These are phyloP conservation scores for Drosophila lacicola DNA, from an alignment of 2,888 invertebrate genomes.

Conservation along the genomic window DNA sequence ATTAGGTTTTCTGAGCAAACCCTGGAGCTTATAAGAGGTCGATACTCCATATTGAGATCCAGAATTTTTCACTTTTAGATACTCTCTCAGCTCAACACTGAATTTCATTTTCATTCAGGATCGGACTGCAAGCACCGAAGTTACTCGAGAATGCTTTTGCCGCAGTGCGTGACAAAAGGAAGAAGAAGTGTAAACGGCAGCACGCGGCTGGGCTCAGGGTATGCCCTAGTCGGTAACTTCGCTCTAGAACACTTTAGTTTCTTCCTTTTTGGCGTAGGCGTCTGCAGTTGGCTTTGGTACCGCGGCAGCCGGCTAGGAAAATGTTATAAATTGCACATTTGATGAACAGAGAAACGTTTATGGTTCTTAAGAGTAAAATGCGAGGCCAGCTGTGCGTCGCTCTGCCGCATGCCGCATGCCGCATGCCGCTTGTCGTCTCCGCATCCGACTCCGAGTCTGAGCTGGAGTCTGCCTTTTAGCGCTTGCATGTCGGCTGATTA, in stretches of 20 bases:
- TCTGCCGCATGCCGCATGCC: no score
- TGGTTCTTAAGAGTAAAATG: constrained; percentile 48
- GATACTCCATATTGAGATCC: no score
- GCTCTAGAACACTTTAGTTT: not conserved
- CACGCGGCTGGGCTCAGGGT: not conserved
- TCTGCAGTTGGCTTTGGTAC: constrained; percentile 48
- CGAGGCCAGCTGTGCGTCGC: constrained; percentile 54
- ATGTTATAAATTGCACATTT: constrained; percentile 81
- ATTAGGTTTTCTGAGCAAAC: no score
- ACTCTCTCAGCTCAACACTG: no score
- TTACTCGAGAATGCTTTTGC: no score
- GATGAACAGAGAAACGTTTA: constrained; percentile 80
- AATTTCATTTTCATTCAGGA: no score
- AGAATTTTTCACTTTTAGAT: no score
- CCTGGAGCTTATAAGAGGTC: no score
- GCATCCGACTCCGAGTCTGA: constrained; percentile 6
- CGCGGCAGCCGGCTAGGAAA: constrained; percentile 45
- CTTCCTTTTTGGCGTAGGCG: constrained; percentile 66
- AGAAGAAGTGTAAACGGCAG: no score
- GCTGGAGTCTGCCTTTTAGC: constrained; percentile 74
- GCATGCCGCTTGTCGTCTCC: not conserved
- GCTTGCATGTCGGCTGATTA: constrained; percentile 83
- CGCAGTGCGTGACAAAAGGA: no score
- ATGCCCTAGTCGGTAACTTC: not conserved
- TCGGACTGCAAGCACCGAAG: no score